Base-by-base conservation (phyloP, 2,888 invertebrate genomes). In the Diploptera punctata region DNA sequence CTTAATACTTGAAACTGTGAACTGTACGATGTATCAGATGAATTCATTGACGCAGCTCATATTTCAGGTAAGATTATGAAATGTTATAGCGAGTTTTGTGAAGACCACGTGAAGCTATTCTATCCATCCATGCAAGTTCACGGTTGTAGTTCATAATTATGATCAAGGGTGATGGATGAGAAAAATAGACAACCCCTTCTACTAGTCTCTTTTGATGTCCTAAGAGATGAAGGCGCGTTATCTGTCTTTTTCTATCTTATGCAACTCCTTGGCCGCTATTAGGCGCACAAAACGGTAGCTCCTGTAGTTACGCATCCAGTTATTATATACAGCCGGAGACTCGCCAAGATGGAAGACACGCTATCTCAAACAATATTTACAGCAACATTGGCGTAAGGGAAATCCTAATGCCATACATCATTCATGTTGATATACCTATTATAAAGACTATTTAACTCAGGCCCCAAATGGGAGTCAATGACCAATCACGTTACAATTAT, bases 121-220 rank as follows among this genome's bases (percentile, higher is more conserved):
- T 7, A 10, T 10, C 5, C 10, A 5, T 33, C 33, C 33, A 33
- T 10, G 44, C 47, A 65, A 47, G 65, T 65, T 47, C 65, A 65
- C 65, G 65, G 65, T 65, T 65, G 65, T 65, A 65, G 26, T 65
- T 65, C 65, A 65, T 65, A 44, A 65, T 65, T 65, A 65, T 65
- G 65, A 65, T 65, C 65, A 57, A 47, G 65, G 65, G 65, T 65
- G 65, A 65, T 65, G 65, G 65, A 65, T 65, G 65, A 65, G 65
- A 65, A 65, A n/a, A 65, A 65, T 65, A 65, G 65, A 65, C 65
- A 65, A 65, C 65, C 65, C 62, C 65, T 65, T 65, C 44, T 65
- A 47, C 26, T 33, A 65, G 18, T 16, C 33, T 47, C 65, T 65
- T 65, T 65, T 65, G 65, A 65, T 65, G 65, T 65, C 65, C 65